These are phyloP conservation scores for Thaumatotibia leucotreta DNA, from an alignment of 1,140 invertebrate genomes.

Conservation along the genomic window DNA sequence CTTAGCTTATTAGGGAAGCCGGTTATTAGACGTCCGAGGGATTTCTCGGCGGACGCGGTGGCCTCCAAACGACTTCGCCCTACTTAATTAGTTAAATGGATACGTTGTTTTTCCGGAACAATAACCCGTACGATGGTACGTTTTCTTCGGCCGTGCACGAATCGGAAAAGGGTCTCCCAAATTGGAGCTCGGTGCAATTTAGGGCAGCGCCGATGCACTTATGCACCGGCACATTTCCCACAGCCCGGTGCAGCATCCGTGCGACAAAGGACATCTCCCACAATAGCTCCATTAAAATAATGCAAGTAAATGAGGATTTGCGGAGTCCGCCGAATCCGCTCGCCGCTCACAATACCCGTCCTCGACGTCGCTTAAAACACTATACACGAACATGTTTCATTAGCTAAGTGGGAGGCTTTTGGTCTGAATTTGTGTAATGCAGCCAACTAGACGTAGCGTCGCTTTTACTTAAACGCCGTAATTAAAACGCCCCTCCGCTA, in stretches of 20 bases:
- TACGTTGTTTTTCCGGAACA: slow-evolving; percentile 40
- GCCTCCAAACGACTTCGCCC: slow-evolving; percentile 49
- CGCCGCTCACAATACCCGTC: slow-evolving; percentile 54
- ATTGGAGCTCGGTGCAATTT: slow-evolving; percentile 58
- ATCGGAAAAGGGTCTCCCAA: slow-evolving; percentile 50
- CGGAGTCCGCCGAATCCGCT: slow-evolving; percentile 59
- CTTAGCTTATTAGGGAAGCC: slow-evolving; percentile 70
- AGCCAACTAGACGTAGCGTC: slow-evolving; percentile 65
- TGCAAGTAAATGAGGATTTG: slow-evolving; percentile 76
- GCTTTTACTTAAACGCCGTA: slow-evolving; percentile 75
- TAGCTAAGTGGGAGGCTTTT: slow-evolving; percentile 78
- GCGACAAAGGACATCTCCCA: slow-evolving; percentile 72
- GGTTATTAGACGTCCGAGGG: slow-evolving; percentile 59
- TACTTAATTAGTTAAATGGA: slow-evolving; percentile 70
- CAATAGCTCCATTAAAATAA: slow-evolving; percentile 77
- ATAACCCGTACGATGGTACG: slow-evolving; percentile 50
- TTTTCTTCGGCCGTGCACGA: slow-evolving; percentile 35
- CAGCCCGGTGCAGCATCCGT: slow-evolving; percentile 54
- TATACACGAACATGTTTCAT: slow-evolving; percentile 78
- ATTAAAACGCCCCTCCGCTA: slow-evolving; percentile 68
- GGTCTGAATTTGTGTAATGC: slow-evolving; percentile 74
- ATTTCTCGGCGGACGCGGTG: slow-evolving; percentile 47
- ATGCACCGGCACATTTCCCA: slow-evolving; percentile 68
- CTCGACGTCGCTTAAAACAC: slow-evolving; percentile 68
- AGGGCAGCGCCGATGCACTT: slow-evolving; percentile 62